Conservation (phyloP, 2,888 invertebrate genomes). For the Chaetogeoica ovagalla region DNA sequence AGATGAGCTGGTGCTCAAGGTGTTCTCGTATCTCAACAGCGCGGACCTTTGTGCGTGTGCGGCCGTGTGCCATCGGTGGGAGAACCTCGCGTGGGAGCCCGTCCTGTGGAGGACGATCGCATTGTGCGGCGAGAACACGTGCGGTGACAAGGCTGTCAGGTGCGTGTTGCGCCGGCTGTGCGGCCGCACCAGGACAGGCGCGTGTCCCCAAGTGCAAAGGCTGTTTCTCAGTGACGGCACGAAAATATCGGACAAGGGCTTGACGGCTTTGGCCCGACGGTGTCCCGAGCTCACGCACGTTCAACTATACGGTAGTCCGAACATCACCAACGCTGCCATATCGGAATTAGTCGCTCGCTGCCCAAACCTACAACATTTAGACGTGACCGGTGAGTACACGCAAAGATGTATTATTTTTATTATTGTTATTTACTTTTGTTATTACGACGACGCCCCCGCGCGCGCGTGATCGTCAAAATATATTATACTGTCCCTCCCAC, state of each 20-base stretch:
- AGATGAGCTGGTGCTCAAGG: slow-evolving; percentile 70
- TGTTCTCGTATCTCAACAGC: slow-evolving; percentile 73
- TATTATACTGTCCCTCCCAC: too few species aligned
- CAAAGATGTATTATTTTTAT: slow-evolving; percentile 54
- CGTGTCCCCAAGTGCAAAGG: slow-evolving; percentile 70
- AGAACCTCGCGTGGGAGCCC: slow-evolving; percentile 77
- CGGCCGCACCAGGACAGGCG: slow-evolving; percentile 69
- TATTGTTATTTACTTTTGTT: background rate
- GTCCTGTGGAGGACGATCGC: slow-evolving; percentile 72
- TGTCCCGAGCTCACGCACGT: slow-evolving; percentile 82
- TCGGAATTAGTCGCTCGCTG: slow-evolving; percentile 79
- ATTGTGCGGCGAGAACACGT: slow-evolving; percentile 66
- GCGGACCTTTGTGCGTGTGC: slow-evolving; percentile 75
- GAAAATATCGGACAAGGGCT: slow-evolving; percentile 75
- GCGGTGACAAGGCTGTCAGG: slow-evolving; percentile 70
- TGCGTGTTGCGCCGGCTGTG: slow-evolving; percentile 69
- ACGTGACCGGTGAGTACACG: slow-evolving; percentile 72
- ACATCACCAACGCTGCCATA: slow-evolving; percentile 75
- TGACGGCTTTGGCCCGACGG: slow-evolving; percentile 73
- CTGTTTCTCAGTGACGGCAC: slow-evolving; percentile 71
- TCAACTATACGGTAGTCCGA: slow-evolving; percentile 74
- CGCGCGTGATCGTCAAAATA: too few species aligned
- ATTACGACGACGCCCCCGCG: background rate
- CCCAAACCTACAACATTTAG: slow-evolving; percentile 79
- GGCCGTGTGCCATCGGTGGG: slow-evolving; percentile 75